These are phyloP conservation scores for Enteromius anoplus DNA, from an alignment of 2,797 vertebrate species.

Conservation along the genomic window DNA sequence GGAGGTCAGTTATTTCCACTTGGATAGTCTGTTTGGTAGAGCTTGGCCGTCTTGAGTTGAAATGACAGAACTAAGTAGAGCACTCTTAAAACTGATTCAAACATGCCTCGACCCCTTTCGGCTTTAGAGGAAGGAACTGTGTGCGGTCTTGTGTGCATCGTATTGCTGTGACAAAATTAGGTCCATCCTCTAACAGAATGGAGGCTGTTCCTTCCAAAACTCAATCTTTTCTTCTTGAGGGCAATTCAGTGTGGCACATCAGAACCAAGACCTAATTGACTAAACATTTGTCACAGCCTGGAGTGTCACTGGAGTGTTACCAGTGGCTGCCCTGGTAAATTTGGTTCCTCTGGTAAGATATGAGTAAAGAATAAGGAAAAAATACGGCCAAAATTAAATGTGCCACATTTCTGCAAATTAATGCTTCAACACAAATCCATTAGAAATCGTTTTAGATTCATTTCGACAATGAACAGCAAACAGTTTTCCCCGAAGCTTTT, in stretches of 20 bases:
- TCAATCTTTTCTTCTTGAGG: conserved; percentile 2
- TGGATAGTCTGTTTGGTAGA: conserved; percentile 26
- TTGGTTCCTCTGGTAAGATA: background rate
- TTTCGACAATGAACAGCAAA: background rate
- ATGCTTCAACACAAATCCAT: background rate
- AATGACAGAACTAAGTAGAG: conserved; percentile 45
- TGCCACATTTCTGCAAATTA: background rate
- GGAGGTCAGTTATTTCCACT: conserved; percentile 28
- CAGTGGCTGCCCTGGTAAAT: background rate
- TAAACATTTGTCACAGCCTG: background rate
- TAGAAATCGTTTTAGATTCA: background rate
- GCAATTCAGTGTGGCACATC: background rate
- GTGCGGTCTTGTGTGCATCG: conserved; percentile 23
- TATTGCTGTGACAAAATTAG: conserved; percentile 50
- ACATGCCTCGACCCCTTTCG: conserved; percentile 3
- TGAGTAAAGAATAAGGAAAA: background rate
- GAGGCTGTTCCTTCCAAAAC: background rate
- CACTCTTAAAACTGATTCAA: conserved; percentile 25
- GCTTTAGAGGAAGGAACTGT: conserved; percentile 35
- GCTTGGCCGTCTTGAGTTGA: conserved; percentile 12
- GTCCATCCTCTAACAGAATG: conserved; percentile 17
- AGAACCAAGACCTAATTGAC: background rate
- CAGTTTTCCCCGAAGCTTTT: background rate
- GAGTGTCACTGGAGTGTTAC: background rate
- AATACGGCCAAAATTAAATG: background rate